These are phyloP conservation scores for Brachionichthys hirsutus DNA, from an alignment of 2,113 vertebrate genomes.

Conservation along the genomic window DNA sequence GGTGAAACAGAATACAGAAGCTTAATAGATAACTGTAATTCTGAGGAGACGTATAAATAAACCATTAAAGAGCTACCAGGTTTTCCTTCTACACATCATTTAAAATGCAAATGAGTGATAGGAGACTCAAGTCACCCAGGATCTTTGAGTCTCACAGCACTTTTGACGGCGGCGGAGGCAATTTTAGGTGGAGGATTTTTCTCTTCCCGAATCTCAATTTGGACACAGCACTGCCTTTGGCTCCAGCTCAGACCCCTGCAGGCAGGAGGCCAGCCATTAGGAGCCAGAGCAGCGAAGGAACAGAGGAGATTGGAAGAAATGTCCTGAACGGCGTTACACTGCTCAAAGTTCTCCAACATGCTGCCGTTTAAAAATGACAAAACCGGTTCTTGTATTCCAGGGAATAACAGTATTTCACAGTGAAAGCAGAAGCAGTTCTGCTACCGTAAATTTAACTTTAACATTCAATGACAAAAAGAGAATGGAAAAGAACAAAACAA, in stretches of 20 bases:
- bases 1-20: not conserved
- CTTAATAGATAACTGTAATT: not conserved
- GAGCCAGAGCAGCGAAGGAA: slow-evolving; percentile 42
- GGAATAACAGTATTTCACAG: slow-evolving; percentile 17
- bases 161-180: slow-evolving; percentile 37
- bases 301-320: slow-evolving; percentile 36
- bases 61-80: not conserved
- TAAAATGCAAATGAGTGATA: not conserved
- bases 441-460: slow-evolving; percentile 9
- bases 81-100: not conserved
- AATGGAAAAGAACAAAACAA: slow-evolving; percentile 1
- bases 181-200: slow-evolving; percentile 48
- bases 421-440: not conserved
- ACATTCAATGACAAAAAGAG: slow-evolving; percentile 13
- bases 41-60: not conserved
- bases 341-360: slow-evolving; percentile 26
- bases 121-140: slow-evolving; percentile 17
- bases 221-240: slow-evolving; percentile 46
- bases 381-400: slow-evolving; percentile 2
- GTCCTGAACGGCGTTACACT: slow-evolving; percentile 19
- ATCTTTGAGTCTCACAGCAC: slow-evolving; percentile 25
- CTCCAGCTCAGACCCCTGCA: slow-evolving; percentile 34
- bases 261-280: slow-evolving; percentile 52
- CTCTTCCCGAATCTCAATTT: slow-evolving; percentile 57
- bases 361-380: slow-evolving; percentile 8